These are phyloP conservation scores for Bathynomus jamesi DNA, from an alignment of 1,140 invertebrate species.

Conservation along the genomic window DNA sequence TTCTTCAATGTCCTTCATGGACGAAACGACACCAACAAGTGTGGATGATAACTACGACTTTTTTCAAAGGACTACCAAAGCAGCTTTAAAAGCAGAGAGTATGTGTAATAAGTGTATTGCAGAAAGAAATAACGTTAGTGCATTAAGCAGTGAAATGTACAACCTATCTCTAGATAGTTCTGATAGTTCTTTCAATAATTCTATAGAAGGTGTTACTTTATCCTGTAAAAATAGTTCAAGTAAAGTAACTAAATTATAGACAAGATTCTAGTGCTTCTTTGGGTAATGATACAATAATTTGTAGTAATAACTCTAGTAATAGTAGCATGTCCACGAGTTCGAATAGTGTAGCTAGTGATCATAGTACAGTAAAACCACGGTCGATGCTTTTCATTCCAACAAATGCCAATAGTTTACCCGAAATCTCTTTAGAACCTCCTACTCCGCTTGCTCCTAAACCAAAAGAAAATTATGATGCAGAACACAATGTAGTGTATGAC, in stretches of 20 bases:
- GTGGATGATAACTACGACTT: background rate
- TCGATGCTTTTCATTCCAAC: slow-evolving; percentile 29
- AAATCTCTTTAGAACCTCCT: slow-evolving; percentile 33
- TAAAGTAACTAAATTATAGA: background rate
- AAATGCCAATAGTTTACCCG: slow-evolving; percentile 31
- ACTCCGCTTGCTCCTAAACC: slow-evolving; percentile 33
- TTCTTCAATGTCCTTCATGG: background rate
- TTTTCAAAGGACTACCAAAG: background rate
- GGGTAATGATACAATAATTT: slow-evolving; percentile 6
- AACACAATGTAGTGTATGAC: slow-evolving; percentile 22
- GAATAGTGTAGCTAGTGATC: slow-evolving; percentile 15
- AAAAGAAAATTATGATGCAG: slow-evolving; percentile 15
- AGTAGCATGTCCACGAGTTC: slow-evolving; percentile 34
- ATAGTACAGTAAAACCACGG: slow-evolving; percentile 13
- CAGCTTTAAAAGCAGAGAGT: background rate
- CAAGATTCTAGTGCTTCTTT: slow-evolving; percentile 1
- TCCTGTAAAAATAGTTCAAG: background rate
- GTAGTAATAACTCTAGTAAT: slow-evolving; percentile 26
- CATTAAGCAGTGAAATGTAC: background rate
- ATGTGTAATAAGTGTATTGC: background rate
- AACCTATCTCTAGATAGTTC: background rate
- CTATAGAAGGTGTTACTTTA: background rate
- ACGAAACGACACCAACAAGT: background rate
- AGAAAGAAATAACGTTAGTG: background rate
- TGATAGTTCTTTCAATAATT: background rate